Base-by-base conservation (phyloP, 2,888 invertebrate species). In the Sepioteuthis lessoniana region DNA sequence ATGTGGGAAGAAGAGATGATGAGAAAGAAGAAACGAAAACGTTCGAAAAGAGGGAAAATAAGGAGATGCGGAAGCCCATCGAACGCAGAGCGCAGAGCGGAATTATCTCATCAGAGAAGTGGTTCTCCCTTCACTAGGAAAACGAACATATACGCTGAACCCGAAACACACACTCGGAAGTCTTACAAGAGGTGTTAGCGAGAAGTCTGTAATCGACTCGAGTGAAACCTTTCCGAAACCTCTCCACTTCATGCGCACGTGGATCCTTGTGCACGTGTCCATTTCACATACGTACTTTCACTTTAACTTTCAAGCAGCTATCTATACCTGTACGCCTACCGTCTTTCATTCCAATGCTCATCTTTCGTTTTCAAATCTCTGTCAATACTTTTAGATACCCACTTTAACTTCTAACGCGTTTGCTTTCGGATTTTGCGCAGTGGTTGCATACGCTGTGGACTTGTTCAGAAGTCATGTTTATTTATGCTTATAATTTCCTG, bases 201-300 rank as follows among this genome's bases (percentile, higher is more conserved):
- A n/a, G 76, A 76, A n/a, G 76, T n/a, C 76, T 76, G n/a, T 76
- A 76, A 76, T 76, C 76, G n/a, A 76, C 76, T 76, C n/a, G 13
- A n/a, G 76, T 16, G 76, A 76, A 76, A n/a, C 76, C 76, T 35
- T 76, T 76, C 76, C n/a, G 16, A 76, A n/a, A 13, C 76, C 10
- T 76, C 0, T n/a, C n/a, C 76, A 76, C 76, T 35, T 76, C 76
- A n/a, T n/a, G n/a, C n/a, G n/a, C 76, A 76, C 76, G 76, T 76
- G 76, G n/a, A 13, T 3, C 25, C 16, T 16, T 35, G n/a, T 35
- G n/a, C 76, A 76, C 76, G 76, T 76, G 76, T 76, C 76, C 13
- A 76, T 76, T 76, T 76, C 76, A 76, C n/a, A n/a, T 76, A n/a
- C 19, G 16, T 16, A 76, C 76, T 76, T 76, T 76, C 76, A 76